Percentiles rank a stretch among this genome's conserved stretches.
phyloP scores from a whole-genome alignment of 1,140 invertebrate genomes.

The Drosophila grimshawi region DNA sequence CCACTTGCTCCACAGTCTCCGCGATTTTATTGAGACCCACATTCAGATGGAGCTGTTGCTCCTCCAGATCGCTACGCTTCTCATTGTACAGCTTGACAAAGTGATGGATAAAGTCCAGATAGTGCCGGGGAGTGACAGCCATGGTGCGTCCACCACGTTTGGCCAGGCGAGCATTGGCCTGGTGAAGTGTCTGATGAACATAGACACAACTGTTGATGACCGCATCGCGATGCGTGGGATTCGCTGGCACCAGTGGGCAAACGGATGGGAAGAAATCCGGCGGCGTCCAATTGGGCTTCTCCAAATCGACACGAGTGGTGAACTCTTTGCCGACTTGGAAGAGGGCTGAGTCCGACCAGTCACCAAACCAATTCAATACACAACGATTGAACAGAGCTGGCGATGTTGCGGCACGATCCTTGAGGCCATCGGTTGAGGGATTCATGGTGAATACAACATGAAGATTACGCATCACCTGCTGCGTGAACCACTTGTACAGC shows the following conservation, averaged over 20 bases:
- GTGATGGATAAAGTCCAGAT: constrained; percentile 99
- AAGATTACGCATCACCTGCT: constrained; percentile 99
- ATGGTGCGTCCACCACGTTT: constrained; percentile 97
- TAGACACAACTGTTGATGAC: constrained; percentile 99
- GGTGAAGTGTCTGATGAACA: constrained; percentile 98
- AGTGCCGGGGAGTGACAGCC: constrained; percentile 98
- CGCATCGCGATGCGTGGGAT: constrained; percentile 94
- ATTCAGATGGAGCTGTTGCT: constrained; percentile 99
- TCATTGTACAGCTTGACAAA: constrained; percentile 99
- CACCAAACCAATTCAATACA: constrained; percentile 99
- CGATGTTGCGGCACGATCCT: constrained; percentile 98
- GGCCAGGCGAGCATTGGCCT: constrained; percentile 94
- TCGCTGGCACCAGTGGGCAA: constrained; percentile 90
- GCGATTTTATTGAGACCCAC: constrained; percentile 99
- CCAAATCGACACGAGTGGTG: constrained; percentile 93
- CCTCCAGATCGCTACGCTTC: constrained; percentile 98
- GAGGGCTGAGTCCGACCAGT: constrained; percentile 99
- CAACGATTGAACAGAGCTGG: constrained; percentile 99
- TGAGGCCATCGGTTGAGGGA: constrained; percentile 98
- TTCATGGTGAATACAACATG: constrained; percentile 99
- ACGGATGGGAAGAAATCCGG: constrained; percentile 95
- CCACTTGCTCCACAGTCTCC: constrained; percentile 99
- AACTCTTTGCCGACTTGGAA: constrained; percentile 96
- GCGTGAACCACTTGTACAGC: constrained; percentile 98
- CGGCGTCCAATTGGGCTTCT: constrained; percentile 91